Base-by-base conservation (phyloP, 2,888 invertebrate species). In the Diaperis boleti region DNA sequence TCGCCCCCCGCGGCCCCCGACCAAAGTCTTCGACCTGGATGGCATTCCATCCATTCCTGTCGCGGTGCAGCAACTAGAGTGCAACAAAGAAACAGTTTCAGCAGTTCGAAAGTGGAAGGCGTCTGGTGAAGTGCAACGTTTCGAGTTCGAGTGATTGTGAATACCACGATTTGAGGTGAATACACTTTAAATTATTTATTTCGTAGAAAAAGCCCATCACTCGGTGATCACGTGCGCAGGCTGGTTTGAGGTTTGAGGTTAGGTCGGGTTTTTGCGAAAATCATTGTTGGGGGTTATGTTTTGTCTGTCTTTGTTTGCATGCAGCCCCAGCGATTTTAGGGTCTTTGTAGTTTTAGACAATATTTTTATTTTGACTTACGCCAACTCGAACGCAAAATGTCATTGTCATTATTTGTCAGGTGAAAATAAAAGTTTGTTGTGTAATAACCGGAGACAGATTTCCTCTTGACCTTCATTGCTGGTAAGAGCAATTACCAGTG, bases 11-110 rank as follows among this genome's bases (percentile, higher is more conserved):
- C 6, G 8, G 14, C 33, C 33, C 18, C 33, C 45, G 8, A 13
- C 5, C 15, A 18, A 54, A 60, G 60, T 60, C 60, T 60, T 60
- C 60, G 60, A 60, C 60, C 60, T 60, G 60, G 35, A 54, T 54
- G 60, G 60, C 54, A 60, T 60, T 60, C 45, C 59, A 47, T 31
- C 50, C 37, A 42, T 41, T 42, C 17, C 44, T 41, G 20, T 33
- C 33, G 44, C 33, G 17, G 31, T 17, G 56, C 20, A 15, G 6
- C 35, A 45, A 44, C 8, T 13, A 5, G 47, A 49, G 47, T 41
- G 57, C 44, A 44, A 22, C 52, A 13, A 10, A 41, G 17, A 41
- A 55, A 56, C 17, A 39, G n/a, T n/a, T n/a, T n/a, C n/a, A 54
- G 39, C 29, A 17, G 29, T 41, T 22, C 20, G 33, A 49, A 49